Evolutionary conservation across 2,113 vertebrate species (phyloP).

Genomic region (Thamnophis sirtalis): DNA sequence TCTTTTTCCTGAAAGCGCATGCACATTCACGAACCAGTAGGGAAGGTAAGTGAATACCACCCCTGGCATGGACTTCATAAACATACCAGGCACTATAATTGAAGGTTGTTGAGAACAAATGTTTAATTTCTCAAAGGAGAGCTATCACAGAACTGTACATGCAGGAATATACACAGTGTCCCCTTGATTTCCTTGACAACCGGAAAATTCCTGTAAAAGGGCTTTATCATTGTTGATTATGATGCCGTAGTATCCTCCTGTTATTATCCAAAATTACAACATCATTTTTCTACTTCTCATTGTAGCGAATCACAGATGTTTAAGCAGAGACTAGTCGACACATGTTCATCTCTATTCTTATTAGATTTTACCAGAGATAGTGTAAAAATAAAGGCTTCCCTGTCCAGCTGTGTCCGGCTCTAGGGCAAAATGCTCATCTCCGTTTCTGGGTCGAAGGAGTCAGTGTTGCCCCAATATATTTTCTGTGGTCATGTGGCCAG

Average conservation of each 20-base stretch:
- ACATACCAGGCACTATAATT: not conserved
- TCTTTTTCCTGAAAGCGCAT: no score
- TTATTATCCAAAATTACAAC: not conserved
- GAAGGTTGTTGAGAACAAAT: not conserved
- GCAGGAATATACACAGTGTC: not conserved
- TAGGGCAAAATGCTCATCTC: not conserved
- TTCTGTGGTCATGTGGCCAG: not conserved
- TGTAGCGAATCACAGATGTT: constrained; percentile 40
- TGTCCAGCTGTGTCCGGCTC: not conserved
- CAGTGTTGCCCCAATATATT: not conserved
- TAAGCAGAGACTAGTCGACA: constrained; percentile 35
- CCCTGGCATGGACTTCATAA: no score
- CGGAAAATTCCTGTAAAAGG: not conserved
- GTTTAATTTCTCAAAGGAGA: not conserved
- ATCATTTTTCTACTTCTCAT: constrained; percentile 30
- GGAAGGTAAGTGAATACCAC: no score
- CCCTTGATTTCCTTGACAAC: not conserved
- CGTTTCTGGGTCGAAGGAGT: not conserved
- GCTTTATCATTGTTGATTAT: not conserved
- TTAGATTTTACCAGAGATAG: constrained; percentile 60
- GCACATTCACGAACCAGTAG: no score
- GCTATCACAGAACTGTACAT: not conserved
- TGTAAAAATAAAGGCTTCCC: constrained; percentile 39
- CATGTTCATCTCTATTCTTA: constrained; percentile 62
- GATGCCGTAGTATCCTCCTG: not conserved